These are phyloP conservation scores for Caenorhabditis sulstoni DNA, from an alignment of 2,888 invertebrate genomes.

Conservation along the genomic window DNA sequence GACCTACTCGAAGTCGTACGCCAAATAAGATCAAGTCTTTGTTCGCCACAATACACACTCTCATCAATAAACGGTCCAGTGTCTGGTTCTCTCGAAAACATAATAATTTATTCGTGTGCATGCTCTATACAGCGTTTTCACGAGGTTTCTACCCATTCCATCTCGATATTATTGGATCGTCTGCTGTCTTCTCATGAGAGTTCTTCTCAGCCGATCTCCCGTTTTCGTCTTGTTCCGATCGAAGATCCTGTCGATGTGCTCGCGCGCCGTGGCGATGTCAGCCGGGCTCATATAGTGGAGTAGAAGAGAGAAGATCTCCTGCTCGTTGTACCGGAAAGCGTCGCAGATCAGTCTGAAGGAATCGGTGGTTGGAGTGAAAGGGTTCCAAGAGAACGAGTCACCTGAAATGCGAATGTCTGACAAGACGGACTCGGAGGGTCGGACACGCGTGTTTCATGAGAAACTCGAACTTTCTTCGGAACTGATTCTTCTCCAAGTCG, in stretches of 20 bases:
- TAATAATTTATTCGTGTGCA: conserved; percentile 14
- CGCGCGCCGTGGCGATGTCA: conserved; percentile 63
- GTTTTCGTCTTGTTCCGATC: conserved; percentile 57
- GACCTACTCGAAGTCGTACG: conserved; percentile 51
- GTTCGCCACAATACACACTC: too few relatives aligned
- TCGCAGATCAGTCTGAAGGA: conserved; percentile 66
- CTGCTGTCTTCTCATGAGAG: conserved; percentile 59
- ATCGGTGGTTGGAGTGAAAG: not conserved
- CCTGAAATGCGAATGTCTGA: conserved; percentile 41
- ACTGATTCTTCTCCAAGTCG: conserved; percentile 59
- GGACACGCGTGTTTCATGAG: conserved; percentile 67
- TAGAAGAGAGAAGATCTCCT: conserved; percentile 62
- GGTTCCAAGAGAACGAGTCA: not conserved
- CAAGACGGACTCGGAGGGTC: conserved; percentile 42
- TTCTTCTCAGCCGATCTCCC: conserved; percentile 49
- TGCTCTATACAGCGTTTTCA: too few relatives aligned
- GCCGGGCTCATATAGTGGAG: conserved; percentile 57
- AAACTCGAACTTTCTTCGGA: conserved; percentile 64
- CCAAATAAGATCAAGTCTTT: conserved; percentile 24
- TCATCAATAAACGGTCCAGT: too few relatives aligned
- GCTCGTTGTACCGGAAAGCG: conserved; percentile 67
- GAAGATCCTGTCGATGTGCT: conserved; percentile 66
- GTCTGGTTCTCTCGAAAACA: too few relatives aligned
- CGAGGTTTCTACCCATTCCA: conserved; percentile 36
- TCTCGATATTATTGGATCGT: conserved; percentile 47